phyloP scores from a whole-genome alignment of 1,140 invertebrate genomes.

The Drosophila carrolli region DNA sequence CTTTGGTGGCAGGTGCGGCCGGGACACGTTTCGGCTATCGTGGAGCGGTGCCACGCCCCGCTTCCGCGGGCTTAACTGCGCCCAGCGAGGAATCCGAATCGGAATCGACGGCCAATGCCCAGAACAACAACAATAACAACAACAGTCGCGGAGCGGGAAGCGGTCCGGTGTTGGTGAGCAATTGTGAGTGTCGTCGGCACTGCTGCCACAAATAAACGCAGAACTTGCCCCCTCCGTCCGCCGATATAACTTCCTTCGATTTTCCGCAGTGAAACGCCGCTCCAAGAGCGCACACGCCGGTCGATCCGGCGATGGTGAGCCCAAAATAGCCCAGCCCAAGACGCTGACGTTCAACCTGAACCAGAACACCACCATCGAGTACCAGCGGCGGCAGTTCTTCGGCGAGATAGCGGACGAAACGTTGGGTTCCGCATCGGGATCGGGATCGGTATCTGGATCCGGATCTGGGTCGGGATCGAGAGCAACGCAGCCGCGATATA shows the following conservation, averaged over 20 bases:
- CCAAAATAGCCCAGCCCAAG: conserved; percentile 82
- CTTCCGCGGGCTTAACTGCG: conserved; percentile 61
- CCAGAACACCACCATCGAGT: conserved; percentile 83
- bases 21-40: conserved; percentile 79
- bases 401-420: conserved; percentile 66
- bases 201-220: too few species aligned
- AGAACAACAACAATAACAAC: conserved; percentile 54
- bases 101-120: conserved; percentile 54
- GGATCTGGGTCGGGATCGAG: conserved; percentile 22
- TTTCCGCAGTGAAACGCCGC: conserved; percentile 76
- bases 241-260: neutral
- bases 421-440: conserved; percentile 9
- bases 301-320: conserved; percentile 55
- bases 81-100: conserved; percentile 48
- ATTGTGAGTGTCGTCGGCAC: conserved; percentile 63
- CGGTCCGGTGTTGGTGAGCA: conserved; percentile 67
- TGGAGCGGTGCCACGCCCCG: conserved; percentile 69
- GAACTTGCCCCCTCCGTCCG: neutral
- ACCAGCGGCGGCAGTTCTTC: conserved; percentile 81
- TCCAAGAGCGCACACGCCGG: conserved; percentile 84
- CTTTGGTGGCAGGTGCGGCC: conserved; percentile 32
- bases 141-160: conserved; percentile 30
- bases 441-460: conserved; percentile 14
- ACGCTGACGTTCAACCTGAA: conserved; percentile 83
- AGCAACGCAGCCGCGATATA: conserved; percentile 50